Conservation (phyloP, 2,113 vertebrate species). For the Mionectes macconnelli region DNA sequence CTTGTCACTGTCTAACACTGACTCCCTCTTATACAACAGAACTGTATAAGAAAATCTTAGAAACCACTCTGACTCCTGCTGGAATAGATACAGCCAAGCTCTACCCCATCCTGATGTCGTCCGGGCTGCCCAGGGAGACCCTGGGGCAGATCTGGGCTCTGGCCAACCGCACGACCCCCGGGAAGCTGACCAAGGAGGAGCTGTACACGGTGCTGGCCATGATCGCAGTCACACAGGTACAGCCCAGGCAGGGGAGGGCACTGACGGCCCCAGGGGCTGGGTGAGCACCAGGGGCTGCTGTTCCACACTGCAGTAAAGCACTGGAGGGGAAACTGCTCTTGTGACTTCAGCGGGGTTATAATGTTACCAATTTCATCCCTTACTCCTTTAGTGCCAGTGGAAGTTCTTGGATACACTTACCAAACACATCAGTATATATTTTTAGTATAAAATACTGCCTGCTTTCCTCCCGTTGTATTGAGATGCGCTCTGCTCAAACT, state of each 20-base stretch:
- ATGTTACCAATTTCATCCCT: background rate
- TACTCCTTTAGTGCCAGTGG: background rate
- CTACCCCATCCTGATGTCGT: constrained; percentile 96
- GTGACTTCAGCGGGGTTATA: background rate
- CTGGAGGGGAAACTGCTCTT: background rate
- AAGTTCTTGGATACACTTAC: background rate
- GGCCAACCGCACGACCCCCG: constrained; percentile 95
- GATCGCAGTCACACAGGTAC: constrained; percentile 93
- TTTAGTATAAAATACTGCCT: background rate
- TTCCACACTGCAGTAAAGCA: background rate
- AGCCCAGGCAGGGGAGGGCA: background rate
- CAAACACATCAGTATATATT: accelerated
- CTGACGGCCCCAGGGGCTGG: accelerated
- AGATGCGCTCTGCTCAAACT: background rate
- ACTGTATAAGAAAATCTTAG: constrained; percentile 93
- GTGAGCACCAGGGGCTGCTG: background rate
- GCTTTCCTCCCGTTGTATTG: background rate
- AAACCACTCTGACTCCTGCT: constrained; percentile 88
- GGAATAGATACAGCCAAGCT: constrained; percentile 97
- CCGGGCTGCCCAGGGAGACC: constrained; percentile 93
- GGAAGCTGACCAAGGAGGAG: constrained; percentile 96
- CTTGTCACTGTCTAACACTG: background rate
- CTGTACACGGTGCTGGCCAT: constrained; percentile 92
- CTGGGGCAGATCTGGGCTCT: constrained; percentile 96
- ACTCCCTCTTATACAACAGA: constrained; percentile 73